These are phyloP conservation scores for Pangasianodon hypophthalmus DNA, from an alignment of 2,113 vertebrate species.

Conservation along the genomic window DNA sequence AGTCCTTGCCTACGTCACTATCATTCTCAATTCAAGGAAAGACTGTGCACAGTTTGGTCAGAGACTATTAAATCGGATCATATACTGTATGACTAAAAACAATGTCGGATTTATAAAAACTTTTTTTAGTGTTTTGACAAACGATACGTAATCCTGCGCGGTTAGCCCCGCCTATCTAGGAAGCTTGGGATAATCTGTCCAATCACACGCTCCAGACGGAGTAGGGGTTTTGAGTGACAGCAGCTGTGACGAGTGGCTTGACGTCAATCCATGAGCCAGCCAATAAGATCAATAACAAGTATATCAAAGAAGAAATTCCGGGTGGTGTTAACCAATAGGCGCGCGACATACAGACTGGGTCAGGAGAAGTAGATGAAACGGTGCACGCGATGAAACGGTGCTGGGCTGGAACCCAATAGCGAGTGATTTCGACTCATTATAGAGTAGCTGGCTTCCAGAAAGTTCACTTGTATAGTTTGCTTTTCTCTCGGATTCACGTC, in stretches of 20 bases:
- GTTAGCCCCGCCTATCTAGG: neutral
- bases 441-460: neutral
- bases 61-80: neutral
- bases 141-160: neutral
- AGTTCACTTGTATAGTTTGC: neutral
- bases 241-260: neutral
- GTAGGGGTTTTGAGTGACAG: slow-evolving; percentile 23
- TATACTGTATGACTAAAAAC: no score
- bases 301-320: neutral
- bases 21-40: neutral
- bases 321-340: slow-evolving; percentile 23
- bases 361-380: neutral
- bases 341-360: slow-evolving; percentile 13
- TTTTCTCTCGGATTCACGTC: neutral
- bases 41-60: neutral
- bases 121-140: neutral
- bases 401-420: neutral
- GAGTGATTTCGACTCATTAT: neutral
- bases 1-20: neutral
- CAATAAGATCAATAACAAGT: slow-evolving; percentile 40
- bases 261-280: neutral
- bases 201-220: neutral
- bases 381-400: neutral
- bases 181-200: neutral
- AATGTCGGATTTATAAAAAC: no score